A percentile compares a stretch with the other conserved stretches of the same genome.
phyloP scores from a whole-genome alignment of 1,140 invertebrate genomes.

The Bombus confusus region DNA sequence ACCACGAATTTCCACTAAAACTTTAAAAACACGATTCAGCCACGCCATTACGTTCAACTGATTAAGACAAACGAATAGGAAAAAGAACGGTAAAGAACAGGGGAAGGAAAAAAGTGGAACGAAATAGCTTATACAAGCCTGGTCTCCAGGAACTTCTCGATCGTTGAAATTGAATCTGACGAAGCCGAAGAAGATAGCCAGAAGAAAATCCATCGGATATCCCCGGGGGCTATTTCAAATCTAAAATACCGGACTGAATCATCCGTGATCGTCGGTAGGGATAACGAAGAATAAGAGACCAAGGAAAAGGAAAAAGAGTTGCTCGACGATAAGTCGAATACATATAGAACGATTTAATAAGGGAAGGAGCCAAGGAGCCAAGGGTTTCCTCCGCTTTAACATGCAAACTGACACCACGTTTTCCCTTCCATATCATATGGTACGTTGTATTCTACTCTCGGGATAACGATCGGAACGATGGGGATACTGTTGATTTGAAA shows the following conservation, averaged over 20 bases:
- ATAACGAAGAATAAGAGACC: background rate
- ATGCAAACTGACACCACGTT: background rate
- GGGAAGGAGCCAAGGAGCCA: no score
- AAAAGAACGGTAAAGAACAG: background rate
- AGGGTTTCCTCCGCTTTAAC: background rate
- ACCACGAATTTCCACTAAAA: background rate
- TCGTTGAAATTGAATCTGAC: slow-evolving; percentile 44
- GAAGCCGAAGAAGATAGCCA: slow-evolving; percentile 26
- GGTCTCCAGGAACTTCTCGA: slow-evolving; percentile 28
- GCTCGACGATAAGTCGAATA: background rate
- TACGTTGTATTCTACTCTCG: background rate
- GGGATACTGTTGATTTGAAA: background rate
- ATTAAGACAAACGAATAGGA: slow-evolving; percentile 17
- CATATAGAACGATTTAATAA: slow-evolving; percentile 17
- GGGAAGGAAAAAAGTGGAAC: background rate
- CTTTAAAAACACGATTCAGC: background rate
- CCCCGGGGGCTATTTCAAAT: slow-evolving; percentile 53
- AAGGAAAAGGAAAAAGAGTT: no score
- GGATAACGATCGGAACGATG: background rate
- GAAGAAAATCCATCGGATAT: slow-evolving; percentile 43
- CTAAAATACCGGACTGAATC: slow-evolving; percentile 61
- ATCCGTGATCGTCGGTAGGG: slow-evolving; percentile 16
- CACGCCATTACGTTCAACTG: background rate
- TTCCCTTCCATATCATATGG: background rate
- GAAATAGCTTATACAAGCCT: background rate